Base-by-base conservation (phyloP, 2,113 vertebrate species). In the Glaucidium brasilianum region DNA sequence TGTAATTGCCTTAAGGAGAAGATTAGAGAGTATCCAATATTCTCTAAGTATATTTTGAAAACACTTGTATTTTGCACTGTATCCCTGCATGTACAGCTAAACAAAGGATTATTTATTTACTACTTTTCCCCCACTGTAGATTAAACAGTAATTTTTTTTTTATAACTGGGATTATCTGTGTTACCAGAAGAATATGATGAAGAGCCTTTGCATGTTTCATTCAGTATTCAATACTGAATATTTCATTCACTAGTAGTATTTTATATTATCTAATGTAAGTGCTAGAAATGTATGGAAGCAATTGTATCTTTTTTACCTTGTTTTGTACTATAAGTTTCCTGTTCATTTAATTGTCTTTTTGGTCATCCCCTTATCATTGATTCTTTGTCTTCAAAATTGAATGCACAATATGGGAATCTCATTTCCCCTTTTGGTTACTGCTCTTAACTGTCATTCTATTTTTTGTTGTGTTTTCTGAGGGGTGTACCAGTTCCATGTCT, bases 391-490 rank as follows among this genome's bases (percentile, higher is more conserved):
- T 88, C 49, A 66, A 64, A 45, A 41, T 3, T 56, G 20, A 15
- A 45, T 45, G 14, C 9, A 8, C 22, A 59, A 2, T 59, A 37
- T 22, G 23, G 32, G 19, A n/a, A 71, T 90, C 74, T 76, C 30
- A 16, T 91, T 92, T 91, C 56, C 67, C 58, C 49, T 77, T 71
- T 90, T 93, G 71, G 79, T 55, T 73, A 17, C 50, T 78, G 23
- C 45, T 77, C 9, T 77, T 91, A 87, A 82, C 93, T 95, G 76
- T 64, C 34, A 27, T 56, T 78, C 27, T 45, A 3, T 49, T 76
- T 68, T 60, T 52, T 11, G 12, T 39, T 91, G 34, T 81, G 22
- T 68, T 93, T 97, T 93, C 83, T 97, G 92, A 88, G 95, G 32
- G 52, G 18, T 47, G 15, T 96, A 94, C 96, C 80, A 66, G 74